Conservation (phyloP, 30 jellyfish, hydroid and myxozoan genomes). For the Sanderia malayensis region DNA sequence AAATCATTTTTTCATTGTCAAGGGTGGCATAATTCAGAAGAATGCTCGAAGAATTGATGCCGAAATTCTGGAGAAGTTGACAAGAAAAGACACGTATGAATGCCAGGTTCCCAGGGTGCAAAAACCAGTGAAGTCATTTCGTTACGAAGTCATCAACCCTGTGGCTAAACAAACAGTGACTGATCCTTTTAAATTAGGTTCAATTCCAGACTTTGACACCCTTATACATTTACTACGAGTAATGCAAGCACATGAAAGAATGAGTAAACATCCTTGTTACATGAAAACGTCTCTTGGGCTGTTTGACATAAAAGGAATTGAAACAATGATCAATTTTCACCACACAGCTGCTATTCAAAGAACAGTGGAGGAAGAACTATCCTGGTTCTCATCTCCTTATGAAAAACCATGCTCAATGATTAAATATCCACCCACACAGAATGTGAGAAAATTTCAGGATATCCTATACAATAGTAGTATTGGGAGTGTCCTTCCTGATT, state of each 20-base stretch:
- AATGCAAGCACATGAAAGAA: not conserved
- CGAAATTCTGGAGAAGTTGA: not conserved
- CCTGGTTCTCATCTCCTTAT: not conserved
- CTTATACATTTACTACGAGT: not conserved
- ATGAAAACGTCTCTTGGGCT: not conserved
- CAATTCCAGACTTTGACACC: not conserved
- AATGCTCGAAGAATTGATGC: not conserved
- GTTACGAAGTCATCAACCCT: not conserved
- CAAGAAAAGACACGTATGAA: constrained; percentile 3
- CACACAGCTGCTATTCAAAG: not conserved
- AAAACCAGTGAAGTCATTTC: not conserved
- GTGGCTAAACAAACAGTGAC: not conserved
- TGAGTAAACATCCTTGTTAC: not conserved
- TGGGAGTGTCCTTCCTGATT: not conserved
- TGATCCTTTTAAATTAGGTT: not conserved
- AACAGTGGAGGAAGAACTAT: not conserved
- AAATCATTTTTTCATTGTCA: not conserved
- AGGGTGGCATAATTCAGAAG: constrained; percentile 2
- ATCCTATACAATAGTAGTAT: not conserved
- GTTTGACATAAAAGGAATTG: not conserved
- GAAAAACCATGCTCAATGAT: not conserved
- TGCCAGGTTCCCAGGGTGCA: not conserved
- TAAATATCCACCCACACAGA: not conserved
- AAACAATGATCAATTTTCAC: not conserved
- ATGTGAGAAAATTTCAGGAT: not conserved